Evolutionary conservation across 2,797 vertebrate species (phyloP), one percentile per base, ranked within the genome.

Genomic region (Anguilla marmorata): DNA sequence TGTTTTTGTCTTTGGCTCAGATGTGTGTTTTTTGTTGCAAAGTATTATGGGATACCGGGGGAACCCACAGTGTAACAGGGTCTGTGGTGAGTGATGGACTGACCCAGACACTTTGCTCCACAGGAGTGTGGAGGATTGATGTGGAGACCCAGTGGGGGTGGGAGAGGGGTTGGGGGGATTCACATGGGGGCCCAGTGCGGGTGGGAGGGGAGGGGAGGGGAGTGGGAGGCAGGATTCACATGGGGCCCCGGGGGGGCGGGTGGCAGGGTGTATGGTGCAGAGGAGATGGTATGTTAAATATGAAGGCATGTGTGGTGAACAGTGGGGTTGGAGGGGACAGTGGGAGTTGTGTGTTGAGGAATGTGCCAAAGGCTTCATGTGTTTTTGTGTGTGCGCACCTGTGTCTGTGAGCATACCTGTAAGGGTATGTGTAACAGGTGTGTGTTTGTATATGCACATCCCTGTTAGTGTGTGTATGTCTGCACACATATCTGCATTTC

Each of bases 1-100:
- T 88, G 86, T 58, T 88, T 58, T 48, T 86, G 88, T 54, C 86
- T 37, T 48, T 63, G 48, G 85, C 72, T 79, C 85, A 87, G 83
- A 87, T 90, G 88, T 80, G 74, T 86, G 48, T 1, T 27, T 33
- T 83, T 84, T 19, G 66, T 66, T 52, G 58, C 60, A 56, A 58
- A 69, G 86, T 37, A 86, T 85, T 82, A 54, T 84, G 86, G 84
- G 63, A 11, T 54, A n/a, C 63, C 24, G 21, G 60, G 52, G 21
- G 24, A 63, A 27, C 66, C 9, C 66, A 72, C 66, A 27, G n/a
- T 27, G n/a, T 8, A 72, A 27, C 66, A 11, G 24, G n/a, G 19
- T 66, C 21, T 4, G 3, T 66, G 60, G 66, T 27, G 66, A 30
- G 66, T 27, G 66, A 27, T 72, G 66, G 66, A n/a, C 69, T 76